Conservation (phyloP, 1,140 invertebrate genomes). For the Sesamia nonagrioides region DNA sequence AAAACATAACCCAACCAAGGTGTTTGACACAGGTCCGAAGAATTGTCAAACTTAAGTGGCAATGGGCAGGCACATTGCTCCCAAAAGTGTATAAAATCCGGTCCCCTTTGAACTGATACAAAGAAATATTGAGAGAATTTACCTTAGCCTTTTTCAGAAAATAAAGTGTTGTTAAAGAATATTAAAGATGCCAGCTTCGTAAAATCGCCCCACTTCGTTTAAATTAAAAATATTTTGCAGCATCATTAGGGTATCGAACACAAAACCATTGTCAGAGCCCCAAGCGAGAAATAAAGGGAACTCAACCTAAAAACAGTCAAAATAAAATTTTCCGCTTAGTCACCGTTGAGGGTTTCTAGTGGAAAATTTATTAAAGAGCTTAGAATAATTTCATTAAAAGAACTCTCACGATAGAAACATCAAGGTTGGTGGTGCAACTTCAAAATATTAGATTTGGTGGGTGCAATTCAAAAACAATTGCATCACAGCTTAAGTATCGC, state of each 20-base stretch:
- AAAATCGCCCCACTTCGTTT: neutral
- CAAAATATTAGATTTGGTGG: neutral
- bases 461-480: neutral
- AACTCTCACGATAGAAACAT: neutral
- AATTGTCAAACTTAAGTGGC: too few species aligned
- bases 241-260: slow-evolving; percentile 15
- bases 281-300: slow-evolving; percentile 1
- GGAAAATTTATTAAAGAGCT: slow-evolving; percentile 24
- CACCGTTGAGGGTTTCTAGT: slow-evolving; percentile 2
- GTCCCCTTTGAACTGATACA: too few species aligned
- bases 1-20: too few species aligned
- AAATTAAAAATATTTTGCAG: slow-evolving; percentile 19
- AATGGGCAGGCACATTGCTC: too few species aligned
- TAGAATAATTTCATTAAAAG: slow-evolving; percentile 24
- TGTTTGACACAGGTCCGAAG: too few species aligned
- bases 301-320: slow-evolving; percentile 12
- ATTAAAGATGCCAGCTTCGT: neutral
- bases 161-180: neutral
- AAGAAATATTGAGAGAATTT: neutral
- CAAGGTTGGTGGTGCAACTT: neutral
- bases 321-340: slow-evolving; percentile 25
- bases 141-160: neutral
- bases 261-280: neutral
- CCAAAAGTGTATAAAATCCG: too few species aligned
- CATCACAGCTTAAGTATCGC: neutral